A percentile compares a stretch with the other conserved stretches of the same genome.
Evolutionary conservation across 2,113 vertebrate species (phyloP).

Genomic region (Catharus minimus): DNA sequence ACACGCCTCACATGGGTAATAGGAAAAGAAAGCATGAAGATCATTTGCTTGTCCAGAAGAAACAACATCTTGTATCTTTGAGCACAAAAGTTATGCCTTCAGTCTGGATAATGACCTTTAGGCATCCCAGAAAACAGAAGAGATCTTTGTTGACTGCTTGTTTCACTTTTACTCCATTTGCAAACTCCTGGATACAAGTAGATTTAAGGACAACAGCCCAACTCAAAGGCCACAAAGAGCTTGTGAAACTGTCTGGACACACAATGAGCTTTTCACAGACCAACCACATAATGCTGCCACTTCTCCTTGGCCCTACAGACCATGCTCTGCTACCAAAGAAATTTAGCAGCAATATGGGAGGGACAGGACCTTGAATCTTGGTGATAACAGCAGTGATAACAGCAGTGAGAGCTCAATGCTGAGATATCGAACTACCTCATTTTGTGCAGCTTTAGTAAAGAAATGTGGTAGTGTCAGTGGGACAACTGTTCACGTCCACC

Average conservation of each 20-base stretch:
- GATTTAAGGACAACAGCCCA: not conserved
- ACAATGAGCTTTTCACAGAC: not conserved
- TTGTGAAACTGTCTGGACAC: not conserved
- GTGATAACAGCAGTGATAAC: not conserved
- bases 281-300: accelerated
- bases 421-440: not conserved
- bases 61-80: not conserved
- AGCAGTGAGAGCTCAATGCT: accelerated
- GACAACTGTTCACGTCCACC: not conserved
- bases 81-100: not conserved
- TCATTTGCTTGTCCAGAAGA: not conserved
- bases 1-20: not conserved
- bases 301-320: not conserved
- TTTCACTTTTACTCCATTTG: not conserved
- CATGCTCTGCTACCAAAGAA: not conserved
- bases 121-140: not conserved
- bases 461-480: not conserved
- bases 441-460: not conserved
- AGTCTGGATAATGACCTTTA: not conserved
- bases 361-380: not conserved
- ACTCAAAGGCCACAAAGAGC: not conserved
- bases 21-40: not conserved
- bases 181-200: not conserved
- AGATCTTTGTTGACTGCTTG: not conserved
- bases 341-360: not conserved